Evolutionary conservation across 2,888 invertebrate genomes (phyloP).

Genomic region (Lepidonotus clava): DNA sequence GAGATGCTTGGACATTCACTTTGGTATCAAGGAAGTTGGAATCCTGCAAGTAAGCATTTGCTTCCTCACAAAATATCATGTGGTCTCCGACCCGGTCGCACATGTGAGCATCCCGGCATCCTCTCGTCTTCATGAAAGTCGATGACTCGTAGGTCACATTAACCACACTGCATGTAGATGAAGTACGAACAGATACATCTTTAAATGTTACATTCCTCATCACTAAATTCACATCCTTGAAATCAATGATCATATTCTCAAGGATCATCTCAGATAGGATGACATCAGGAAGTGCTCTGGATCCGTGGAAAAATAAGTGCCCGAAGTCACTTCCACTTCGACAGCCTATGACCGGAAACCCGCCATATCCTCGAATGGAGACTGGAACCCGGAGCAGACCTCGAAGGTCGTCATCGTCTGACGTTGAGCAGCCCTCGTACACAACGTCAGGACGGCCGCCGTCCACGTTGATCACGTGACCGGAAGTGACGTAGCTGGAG

Average conservation of each 20-base stretch:
- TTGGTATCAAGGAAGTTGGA: constrained; percentile 17
- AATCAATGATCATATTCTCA: constrained; percentile 28
- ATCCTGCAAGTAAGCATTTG: not conserved
- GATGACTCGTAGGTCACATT: not conserved
- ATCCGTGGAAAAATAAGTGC: not conserved
- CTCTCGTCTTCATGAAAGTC: constrained; percentile 10
- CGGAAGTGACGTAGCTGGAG: not conserved
- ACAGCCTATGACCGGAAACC: not conserved
- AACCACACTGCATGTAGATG: not conserved
- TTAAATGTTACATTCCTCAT: not conserved
- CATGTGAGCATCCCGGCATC: constrained; percentile 4
- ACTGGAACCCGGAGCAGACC: not conserved
- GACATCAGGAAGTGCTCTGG: not conserved
- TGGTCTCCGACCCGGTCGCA: constrained; percentile 18
- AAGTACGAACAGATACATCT: not conserved
- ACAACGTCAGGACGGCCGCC: constrained; percentile 15
- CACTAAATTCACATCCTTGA: not conserved
- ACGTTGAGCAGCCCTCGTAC: not conserved
- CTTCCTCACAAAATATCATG: constrained; percentile 8
- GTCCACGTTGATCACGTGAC: constrained; percentile 29
- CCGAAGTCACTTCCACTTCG: not conserved
- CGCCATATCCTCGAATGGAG: constrained; percentile 7
- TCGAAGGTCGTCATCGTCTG: not conserved
- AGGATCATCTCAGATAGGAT: not conserved
- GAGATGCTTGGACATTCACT: not conserved